Evolutionary conservation across 2,888 invertebrate species (phyloP), one percentile per base, ranked within the genome.

Genomic region (Thelaira solivaga): DNA sequence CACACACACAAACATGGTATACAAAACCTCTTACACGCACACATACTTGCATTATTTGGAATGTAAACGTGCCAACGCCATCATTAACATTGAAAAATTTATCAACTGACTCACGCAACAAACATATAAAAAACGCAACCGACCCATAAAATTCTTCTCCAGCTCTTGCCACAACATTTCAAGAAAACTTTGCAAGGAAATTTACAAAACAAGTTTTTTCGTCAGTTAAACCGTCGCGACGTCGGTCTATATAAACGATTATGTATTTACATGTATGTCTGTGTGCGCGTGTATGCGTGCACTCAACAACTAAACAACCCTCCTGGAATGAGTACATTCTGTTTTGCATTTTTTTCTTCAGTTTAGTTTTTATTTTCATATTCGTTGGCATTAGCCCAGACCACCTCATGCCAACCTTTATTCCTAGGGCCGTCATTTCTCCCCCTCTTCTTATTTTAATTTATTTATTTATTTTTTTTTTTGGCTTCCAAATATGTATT

Each of bases 61-160:
- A 65, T 65, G 45, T n/a, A 31, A 47, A 41, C 41, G 10, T 26
- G 31, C 47, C 61, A 47, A 8, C 10, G 64, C 53, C 64, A 20
- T 55, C 69, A 78, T 69, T 65, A 69, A 69, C 65, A 78, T 74
- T 78, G 78, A 75, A 76, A 73, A 18, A 51, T 68, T 78, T 80
- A 80, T 80, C 80, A 82, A 81, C 81, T 81, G 79, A 73, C 81
- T 74, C 82, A 81, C 83, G 81, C 82, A 82, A 81, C 41, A 61
- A 22, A 53, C 76, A n/a, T n/a, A n/a, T n/a, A 47, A 78, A 77
- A 81, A 82, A 82, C 82, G 81, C 82, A 82, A 81, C 80, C 81
- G 80, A 69, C 78, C 81, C 81, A 82, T 82, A 80, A 81, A 78
- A 80, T 62, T 77, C 49, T 24, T 45, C 13, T 7, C 20, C 16